These are phyloP conservation scores for Balaenoptera acutorostrata DNA, from an alignment of 2,113 vertebrate genomes.

Conservation along the genomic window DNA sequence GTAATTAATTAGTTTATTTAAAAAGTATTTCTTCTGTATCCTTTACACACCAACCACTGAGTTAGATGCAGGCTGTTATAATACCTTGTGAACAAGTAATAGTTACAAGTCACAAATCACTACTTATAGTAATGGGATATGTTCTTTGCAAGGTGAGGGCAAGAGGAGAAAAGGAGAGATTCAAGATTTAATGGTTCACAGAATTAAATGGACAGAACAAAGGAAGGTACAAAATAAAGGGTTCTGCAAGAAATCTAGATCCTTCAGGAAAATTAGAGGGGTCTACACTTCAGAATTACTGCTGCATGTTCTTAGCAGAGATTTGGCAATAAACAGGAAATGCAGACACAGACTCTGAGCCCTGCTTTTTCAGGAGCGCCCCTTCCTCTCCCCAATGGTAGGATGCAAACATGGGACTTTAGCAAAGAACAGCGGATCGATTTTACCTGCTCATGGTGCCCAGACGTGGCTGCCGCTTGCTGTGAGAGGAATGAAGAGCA, in stretches of 20 bases:
- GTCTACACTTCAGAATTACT: not conserved
- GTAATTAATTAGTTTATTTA: not conserved
- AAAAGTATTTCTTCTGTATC: not conserved
- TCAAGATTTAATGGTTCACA: slow-evolving; percentile 63
- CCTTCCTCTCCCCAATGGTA: slow-evolving; percentile 45
- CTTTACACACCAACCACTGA: not conserved
- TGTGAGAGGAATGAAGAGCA: slow-evolving; percentile 71
- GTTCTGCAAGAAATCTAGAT: not conserved
- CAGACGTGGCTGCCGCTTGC: slow-evolving; percentile 70
- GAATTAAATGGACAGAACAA: slow-evolving; percentile 56
- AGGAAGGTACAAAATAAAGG: not conserved
- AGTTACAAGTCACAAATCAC: not conserved
- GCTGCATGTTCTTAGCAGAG: slow-evolving; percentile 42
- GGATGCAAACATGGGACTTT: slow-evolving; percentile 35
- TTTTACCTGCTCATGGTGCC: slow-evolving; percentile 80
- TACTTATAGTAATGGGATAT: not conserved
- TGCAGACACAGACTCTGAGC: not conserved
- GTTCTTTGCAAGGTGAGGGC: not conserved
- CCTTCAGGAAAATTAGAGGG: not conserved
- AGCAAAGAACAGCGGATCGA: slow-evolving; percentile 42
- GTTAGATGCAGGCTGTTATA: not conserved
- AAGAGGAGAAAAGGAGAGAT: slow-evolving; percentile 52
- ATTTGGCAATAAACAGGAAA: not conserved
- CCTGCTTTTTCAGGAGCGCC: not conserved
- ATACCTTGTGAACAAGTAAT: not conserved